These are phyloP conservation scores for Dichetophora obliterata DNA, from an alignment of 2,888 invertebrate species.

Conservation along the genomic window DNA sequence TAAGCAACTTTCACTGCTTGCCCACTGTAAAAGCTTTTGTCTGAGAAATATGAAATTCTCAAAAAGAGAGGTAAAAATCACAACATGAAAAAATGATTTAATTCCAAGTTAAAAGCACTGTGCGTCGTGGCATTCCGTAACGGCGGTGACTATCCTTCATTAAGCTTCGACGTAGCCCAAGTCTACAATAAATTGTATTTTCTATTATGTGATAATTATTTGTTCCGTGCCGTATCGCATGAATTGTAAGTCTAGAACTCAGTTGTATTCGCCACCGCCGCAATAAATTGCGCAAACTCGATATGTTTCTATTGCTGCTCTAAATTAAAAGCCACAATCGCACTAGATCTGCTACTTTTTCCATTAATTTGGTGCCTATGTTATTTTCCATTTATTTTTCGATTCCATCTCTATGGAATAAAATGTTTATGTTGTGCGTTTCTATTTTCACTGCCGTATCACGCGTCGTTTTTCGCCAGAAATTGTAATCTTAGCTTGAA, in stretches of 20 bases:
- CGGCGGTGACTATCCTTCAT: background rate
- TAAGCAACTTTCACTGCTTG: too few species aligned
- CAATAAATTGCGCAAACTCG: too few species aligned
- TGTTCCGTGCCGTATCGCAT: background rate
- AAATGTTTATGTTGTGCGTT: slow-evolving; percentile 1
- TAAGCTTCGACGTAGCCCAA: background rate
- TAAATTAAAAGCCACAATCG: too few species aligned
- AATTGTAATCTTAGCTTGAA: slow-evolving; percentile 19
- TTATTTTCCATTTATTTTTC: background rate
- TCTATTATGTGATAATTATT: slow-evolving; percentile 1
- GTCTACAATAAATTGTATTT: background rate
- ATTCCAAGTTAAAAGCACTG: too few species aligned
- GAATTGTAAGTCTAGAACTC: too few species aligned
- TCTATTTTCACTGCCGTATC: background rate
- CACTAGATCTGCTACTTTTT: background rate
- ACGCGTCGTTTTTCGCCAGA: background rate
- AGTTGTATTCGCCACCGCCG: too few species aligned
- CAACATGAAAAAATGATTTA: too few species aligned
- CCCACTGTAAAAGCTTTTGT: too few species aligned
- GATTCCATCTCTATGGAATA: background rate
- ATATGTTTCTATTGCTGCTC: too few species aligned
- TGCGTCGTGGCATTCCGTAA: too few species aligned
- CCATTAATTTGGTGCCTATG: background rate
- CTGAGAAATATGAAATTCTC: too few species aligned
- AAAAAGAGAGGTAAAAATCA: too few species aligned